phyloP scores from a whole-genome alignment of 1,140 invertebrate genomes.

The Zaprionus africanus region DNA sequence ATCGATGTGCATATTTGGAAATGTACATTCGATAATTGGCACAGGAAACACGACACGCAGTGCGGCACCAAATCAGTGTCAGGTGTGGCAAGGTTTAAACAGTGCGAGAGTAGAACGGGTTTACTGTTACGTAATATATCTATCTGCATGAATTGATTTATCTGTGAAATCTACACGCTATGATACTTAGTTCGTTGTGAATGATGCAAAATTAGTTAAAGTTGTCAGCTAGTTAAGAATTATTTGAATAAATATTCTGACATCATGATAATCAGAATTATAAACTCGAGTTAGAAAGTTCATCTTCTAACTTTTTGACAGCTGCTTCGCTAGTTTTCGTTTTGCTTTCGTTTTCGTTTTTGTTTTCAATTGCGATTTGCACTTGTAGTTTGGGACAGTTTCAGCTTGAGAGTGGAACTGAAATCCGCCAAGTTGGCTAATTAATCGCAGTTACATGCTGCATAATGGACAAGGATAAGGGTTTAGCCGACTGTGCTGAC shows the following conservation, averaged over 20 bases:
- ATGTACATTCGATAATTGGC: conserved; percentile 13
- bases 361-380: neutral
- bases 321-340: neutral
- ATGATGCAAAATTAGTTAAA: no score
- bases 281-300: neutral
- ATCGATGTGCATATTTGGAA: conserved; percentile 12
- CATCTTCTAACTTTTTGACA: neutral
- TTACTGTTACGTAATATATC: neutral
- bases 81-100: neutral
- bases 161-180: neutral
- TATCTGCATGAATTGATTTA: neutral
- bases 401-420: neutral
- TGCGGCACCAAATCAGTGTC: neutral
- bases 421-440: conserved; percentile 5
- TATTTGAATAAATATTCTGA: neutral
- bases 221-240: neutral
- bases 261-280: neutral
- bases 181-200: no score
- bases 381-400: neutral
- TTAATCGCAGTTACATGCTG: conserved; percentile 36
- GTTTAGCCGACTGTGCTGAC: conserved; percentile 23
- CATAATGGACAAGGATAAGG: conserved; percentile 24
- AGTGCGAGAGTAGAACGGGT: neutral
- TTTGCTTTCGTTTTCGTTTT: neutral
- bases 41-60: neutral